Evolutionary conservation across 2,113 vertebrate genomes (phyloP), one percentile per base, ranked within the genome.

Genomic region (Neolamprologus ventralis): DNA sequence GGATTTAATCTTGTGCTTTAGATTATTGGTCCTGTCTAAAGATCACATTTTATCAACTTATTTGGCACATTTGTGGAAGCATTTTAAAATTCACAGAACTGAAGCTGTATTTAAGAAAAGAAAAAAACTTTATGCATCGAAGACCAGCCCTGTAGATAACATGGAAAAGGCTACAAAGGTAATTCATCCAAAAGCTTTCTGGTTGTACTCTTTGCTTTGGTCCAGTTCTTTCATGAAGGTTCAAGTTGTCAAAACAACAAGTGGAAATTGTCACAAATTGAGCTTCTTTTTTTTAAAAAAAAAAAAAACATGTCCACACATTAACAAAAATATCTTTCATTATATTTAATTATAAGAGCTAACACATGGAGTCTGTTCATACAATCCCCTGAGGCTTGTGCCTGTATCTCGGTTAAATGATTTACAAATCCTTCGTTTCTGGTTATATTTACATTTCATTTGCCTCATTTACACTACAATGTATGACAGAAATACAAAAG

Each of bases 401-500:
- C 63, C 0, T 14, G n/a, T 71, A 71, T 71, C 63, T 40, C 7
- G 7, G 63, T 71, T 71, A 71, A 71, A 71, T 40, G n/a, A 71
- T 71, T 71, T 71, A 40, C 63, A 71, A 40, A 71, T 71, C n/a
- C 35, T 71, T 71, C 3, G n/a, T 17, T 65, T 65, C 60, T 35
- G 31, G 60, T 65, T 37, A 65, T 65, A 37, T 65, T 65, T 37
- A 65, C 35, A 37, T 71, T 71, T 23, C 35, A 21, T 68, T 40
- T 68, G 35, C 17, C 33, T n/a, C 2, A 71, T 40, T 71, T 71
- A 71, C 35, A 14, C 7, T 40, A 21, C 63, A 23, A 14, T 40
- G 19, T 23, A 68, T 40, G 35, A 40, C 63, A 40, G 35, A 40
- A 21, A 40, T 68, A 40, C n/a, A 68, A 23, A 68, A 68, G 35